Evolutionary conservation across 1,140 invertebrate species (phyloP).

Genomic region (Hyles vespertilio): DNA sequence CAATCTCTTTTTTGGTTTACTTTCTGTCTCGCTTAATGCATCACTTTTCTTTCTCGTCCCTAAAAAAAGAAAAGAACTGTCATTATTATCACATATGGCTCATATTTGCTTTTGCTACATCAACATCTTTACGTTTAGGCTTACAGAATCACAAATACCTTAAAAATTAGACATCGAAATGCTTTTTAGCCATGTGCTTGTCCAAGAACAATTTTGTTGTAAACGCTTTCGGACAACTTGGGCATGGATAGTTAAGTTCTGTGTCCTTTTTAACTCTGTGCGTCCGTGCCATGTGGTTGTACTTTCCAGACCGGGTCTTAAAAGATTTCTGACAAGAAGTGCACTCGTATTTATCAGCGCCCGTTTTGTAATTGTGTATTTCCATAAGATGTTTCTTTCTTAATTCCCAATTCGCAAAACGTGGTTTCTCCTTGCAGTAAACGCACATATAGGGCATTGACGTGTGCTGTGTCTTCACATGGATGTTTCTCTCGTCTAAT

Average conservation of each 20-base stretch:
- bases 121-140: neutral
- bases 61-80: slow-evolving; percentile 70
- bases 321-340: slow-evolving; percentile 58
- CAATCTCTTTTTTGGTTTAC: slow-evolving; percentile 64
- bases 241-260: slow-evolving; percentile 54
- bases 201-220: slow-evolving; percentile 63
- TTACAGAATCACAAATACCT: neutral
- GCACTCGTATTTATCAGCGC: slow-evolving; percentile 59
- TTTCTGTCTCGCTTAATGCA: slow-evolving; percentile 55
- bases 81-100: slow-evolving; percentile 41
- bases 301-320: slow-evolving; percentile 64
- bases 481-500: slow-evolving; percentile 57
- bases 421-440: slow-evolving; percentile 59
- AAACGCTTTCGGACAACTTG: slow-evolving; percentile 56
- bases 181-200: slow-evolving; percentile 64
- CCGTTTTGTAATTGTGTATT: slow-evolving; percentile 60
- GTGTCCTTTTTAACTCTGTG: slow-evolving; percentile 57
- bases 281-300: slow-evolving; percentile 62
- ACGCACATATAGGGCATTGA: slow-evolving; percentile 58
- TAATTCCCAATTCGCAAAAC: slow-evolving; percentile 62
- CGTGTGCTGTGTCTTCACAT: slow-evolving; percentile 64
- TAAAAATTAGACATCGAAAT: slow-evolving; percentile 42
- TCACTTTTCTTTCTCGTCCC: slow-evolving; percentile 56
- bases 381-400: slow-evolving; percentile 59
- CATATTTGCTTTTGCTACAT: slow-evolving; percentile 4